phyloP scores from a whole-genome alignment of 92 coral and sea anemone species.

The Siderastrea radians region DNA sequence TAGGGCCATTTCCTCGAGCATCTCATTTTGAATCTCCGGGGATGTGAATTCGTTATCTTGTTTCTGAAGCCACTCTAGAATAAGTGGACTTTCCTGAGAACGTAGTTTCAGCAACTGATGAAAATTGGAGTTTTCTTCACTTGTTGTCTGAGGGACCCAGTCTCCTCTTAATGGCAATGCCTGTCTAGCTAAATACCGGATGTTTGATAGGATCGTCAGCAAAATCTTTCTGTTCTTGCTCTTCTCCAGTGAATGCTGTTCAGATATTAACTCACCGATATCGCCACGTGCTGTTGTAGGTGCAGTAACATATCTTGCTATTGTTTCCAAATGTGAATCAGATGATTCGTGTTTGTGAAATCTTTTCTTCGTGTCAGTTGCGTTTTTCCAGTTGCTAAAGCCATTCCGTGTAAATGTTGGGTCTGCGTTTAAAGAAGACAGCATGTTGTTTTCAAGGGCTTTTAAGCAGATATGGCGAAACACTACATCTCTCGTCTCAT shows the following conservation, averaged over 20 bases:
- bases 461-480: slow-evolving; percentile 39
- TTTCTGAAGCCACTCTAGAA: slow-evolving; percentile 55
- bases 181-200: slow-evolving; percentile 64
- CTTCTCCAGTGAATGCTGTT: slow-evolving; percentile 47
- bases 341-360: slow-evolving; percentile 57
- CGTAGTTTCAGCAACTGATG: slow-evolving; percentile 42
- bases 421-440: slow-evolving; percentile 21
- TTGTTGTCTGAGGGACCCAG: slow-evolving; percentile 48
- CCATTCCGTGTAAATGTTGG: slow-evolving; percentile 40
- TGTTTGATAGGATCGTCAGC: slow-evolving; percentile 65
- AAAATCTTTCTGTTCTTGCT: slow-evolving; percentile 53
- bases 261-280: slow-evolving; percentile 51
- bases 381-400: slow-evolving; percentile 38
- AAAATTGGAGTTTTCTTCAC: slow-evolving; percentile 64
- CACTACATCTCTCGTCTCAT: too few relatives aligned
- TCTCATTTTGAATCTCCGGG: slow-evolving; percentile 65
- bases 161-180: slow-evolving; percentile 63
- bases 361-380: slow-evolving; percentile 26
- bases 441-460: slow-evolving; percentile 40
- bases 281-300: slow-evolving; percentile 46
- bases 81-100: slow-evolving; percentile 43
- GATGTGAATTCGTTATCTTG: slow-evolving; percentile 55
- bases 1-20: slow-evolving; percentile 50
- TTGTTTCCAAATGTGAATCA: slow-evolving; percentile 57
- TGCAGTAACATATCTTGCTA: slow-evolving; percentile 43